A percentile compares a stretch with the other conserved stretches of the same genome.
Evolutionary conservation across 2,797 vertebrate species (phyloP).

Genomic region (Okamejei kenojei): DNA sequence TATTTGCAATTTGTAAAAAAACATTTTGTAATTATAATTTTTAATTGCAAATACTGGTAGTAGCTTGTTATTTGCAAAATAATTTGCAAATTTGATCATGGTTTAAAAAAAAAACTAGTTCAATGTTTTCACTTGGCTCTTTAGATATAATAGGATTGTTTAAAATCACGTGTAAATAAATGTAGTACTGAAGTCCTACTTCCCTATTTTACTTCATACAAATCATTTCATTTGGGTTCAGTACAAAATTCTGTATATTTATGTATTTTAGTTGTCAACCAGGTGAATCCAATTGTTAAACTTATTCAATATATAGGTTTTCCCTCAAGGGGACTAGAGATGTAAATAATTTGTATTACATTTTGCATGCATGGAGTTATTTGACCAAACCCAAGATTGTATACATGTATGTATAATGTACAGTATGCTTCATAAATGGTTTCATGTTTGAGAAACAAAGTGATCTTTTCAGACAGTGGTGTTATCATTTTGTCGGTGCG

Average conservation of each 20-base stretch:
- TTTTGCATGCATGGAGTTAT: slow-evolving; percentile 63
- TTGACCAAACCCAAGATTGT: slow-evolving; percentile 50
- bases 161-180: slow-evolving; percentile 26
- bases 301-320: slow-evolving; percentile 48
- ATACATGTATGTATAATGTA: slow-evolving; percentile 74
- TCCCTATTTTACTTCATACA: slow-evolving; percentile 44
- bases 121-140: not conserved
- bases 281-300: slow-evolving; percentile 49
- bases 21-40: slow-evolving; percentile 34
- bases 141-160: not conserved
- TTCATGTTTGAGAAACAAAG: slow-evolving; percentile 42
- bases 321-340: slow-evolving; percentile 44
- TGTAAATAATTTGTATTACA: slow-evolving; percentile 58
- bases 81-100: not conserved
- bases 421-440: slow-evolving; percentile 65
- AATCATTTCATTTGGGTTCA: slow-evolving; percentile 41
- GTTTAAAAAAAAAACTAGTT: not conserved
- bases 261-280: slow-evolving; percentile 43
- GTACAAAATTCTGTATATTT: slow-evolving; percentile 45
- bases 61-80: slow-evolving; percentile 2
- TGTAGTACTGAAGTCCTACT: slow-evolving; percentile 39
- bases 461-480: slow-evolving; percentile 30
- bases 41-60: not conserved
- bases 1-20: slow-evolving; percentile 12
- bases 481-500: not conserved